A percentile compares a stretch with the other conserved stretches of the same genome.
Evolutionary conservation across 2,797 vertebrate species (phyloP).

Genomic region (Gallinago nigripennis): DNA sequence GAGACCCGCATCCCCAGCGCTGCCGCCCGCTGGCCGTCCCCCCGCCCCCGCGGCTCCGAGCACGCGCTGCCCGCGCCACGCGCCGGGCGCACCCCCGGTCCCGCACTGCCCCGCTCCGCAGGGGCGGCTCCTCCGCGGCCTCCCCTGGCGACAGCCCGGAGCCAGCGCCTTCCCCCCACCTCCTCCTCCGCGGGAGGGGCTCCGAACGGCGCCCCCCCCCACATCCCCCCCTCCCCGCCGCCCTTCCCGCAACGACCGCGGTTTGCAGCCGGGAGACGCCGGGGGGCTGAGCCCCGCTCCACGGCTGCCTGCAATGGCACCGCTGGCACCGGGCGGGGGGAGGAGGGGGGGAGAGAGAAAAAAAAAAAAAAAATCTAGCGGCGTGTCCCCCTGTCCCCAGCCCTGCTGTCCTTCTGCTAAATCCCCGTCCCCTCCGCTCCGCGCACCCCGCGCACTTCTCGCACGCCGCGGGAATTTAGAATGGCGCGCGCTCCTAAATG

Average conservation of each 20-base stretch:
- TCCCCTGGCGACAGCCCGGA: not conserved
- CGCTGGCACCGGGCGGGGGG: constrained; percentile 46
- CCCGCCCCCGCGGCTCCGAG: not conserved
- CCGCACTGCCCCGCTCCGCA: not conserved
- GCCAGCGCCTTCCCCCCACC: not conserved
- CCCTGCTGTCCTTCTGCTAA: constrained; percentile 29
- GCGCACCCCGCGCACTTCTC: not conserved
- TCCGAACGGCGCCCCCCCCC: no score
- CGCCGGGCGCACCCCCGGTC: not conserved
- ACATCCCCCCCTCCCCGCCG: no score
- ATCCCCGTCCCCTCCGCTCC: not conserved
- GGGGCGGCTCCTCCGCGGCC: not conserved
- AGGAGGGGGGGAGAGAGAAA: no score
- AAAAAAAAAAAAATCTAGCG: constrained; percentile 36
- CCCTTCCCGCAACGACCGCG: not conserved
- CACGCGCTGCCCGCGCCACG: not conserved
- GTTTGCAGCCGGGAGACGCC: constrained; percentile 61
- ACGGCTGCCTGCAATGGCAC: constrained; percentile 69
- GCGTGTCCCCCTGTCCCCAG: constrained; percentile 47
- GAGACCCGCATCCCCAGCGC: no score
- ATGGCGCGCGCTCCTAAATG: constrained; percentile 16
- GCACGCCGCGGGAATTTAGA: constrained; percentile 9
- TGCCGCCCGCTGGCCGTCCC: no score
- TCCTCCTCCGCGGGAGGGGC: no score
- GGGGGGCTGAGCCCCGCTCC: constrained; percentile 65